Evolutionary conservation across 2,797 vertebrate genomes (phyloP).

Genomic region (Fratercula arctica): DNA sequence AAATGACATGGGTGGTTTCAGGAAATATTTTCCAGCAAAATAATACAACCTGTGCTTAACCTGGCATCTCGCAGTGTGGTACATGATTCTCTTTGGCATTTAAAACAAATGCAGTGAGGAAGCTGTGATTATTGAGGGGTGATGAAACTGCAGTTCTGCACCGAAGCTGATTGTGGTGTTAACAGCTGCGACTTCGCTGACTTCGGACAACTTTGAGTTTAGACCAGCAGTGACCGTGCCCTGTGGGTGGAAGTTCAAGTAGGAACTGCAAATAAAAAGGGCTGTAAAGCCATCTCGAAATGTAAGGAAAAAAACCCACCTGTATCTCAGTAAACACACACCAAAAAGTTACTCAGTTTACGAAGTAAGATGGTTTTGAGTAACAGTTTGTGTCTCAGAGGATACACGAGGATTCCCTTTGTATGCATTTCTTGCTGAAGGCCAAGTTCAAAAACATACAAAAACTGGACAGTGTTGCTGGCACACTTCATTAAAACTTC

Average conservation of each 20-base stretch:
- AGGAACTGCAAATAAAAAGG: not conserved
- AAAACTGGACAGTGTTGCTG: not conserved
- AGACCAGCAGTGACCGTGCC: not conserved
- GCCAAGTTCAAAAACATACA: not conserved
- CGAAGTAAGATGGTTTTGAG: not conserved
- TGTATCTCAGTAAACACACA: not conserved
- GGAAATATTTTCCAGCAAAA: conserved; percentile 9
- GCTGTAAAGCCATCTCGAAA: not conserved
- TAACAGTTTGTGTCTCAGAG: not conserved
- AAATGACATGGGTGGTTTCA: conserved; percentile 4
- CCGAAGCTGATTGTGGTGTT: not conserved
- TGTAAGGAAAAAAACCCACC: not conserved
- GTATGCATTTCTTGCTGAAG: not conserved
- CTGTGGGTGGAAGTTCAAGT: not conserved
- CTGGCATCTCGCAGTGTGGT: not conserved
- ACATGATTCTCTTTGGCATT: not conserved
- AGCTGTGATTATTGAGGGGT: not conserved
- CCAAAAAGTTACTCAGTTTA: not conserved
- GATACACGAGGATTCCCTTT: not conserved
- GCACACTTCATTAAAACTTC: not conserved
- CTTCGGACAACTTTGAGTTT: not conserved
- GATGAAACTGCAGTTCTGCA: not conserved
- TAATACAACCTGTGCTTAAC: not conserved
- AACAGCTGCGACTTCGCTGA: not conserved
- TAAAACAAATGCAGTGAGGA: not conserved